Evolutionary conservation across 2,888 invertebrate species (phyloP), one percentile per base, ranked within the genome.

Genomic region (Ennomos fuscantarius): DNA sequence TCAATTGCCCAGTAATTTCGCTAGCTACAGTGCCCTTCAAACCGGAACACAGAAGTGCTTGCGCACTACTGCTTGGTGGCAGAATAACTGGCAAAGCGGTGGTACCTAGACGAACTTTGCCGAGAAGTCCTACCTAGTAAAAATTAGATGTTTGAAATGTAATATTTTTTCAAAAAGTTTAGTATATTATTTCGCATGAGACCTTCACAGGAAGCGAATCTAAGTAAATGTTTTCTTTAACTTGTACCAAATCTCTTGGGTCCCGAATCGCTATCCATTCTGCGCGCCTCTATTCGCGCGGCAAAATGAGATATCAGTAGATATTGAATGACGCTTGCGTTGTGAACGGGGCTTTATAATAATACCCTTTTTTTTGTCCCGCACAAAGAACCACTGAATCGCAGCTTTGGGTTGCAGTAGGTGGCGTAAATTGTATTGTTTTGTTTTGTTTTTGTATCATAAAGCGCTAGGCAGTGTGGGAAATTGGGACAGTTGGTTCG

Each of bases 221-320:
- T n/a, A n/a, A n/a, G 9, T 11, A 13, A 9, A 40, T 44, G 43
- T 65, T 50, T 55, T 59, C 58, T 64, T 12, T 72, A 54, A 68
- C 75, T 86, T 82, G 65, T 46, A 66, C 78, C 81, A 66, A 35
- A 41, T 49, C 63, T 61, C 47, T 69, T 73, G 74, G 77, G 79
- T 73, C 72, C 69, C 65, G 74, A 76, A 84, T 78, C 79, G 79
- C 70, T 81, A 82, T 77, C 83, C 80, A 79, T 83, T 82, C 81
- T 76, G 76, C 79, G 78, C 78, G 72, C 71, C 74, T 79, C 78
- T 76, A 81, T 81, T 84, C 84, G 82, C 80, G 83, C 82, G 84
- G 83, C 80, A 86, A 89, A 90, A 89, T 87, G 84, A 86, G 89
- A 89, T 89, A 90, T 89, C 89, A 87, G 82, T 84, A 78, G 86